Evolutionary conservation across 2,888 invertebrate genomes (phyloP), one percentile per base, ranked within the genome.

Genomic region (Eilema sororculum): DNA sequence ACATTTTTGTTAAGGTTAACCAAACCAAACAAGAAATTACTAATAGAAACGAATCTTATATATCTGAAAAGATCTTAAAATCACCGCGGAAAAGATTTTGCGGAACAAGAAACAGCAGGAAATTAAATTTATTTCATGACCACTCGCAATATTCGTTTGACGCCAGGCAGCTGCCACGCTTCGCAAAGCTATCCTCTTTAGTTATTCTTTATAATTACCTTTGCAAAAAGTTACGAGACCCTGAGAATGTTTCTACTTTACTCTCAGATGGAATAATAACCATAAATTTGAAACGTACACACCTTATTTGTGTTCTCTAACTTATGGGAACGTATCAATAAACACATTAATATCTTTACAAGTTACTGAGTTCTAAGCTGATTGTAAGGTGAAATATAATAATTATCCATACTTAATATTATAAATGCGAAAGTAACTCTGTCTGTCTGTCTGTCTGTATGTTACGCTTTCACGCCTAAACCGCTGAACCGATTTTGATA

Each of bases 91-190:
- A 76, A 82, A 83, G 81, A 84, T 84, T 85, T 85, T 78, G 77
- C 78, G 78, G 82, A 83, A 84, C 77, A 77, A 78, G 83, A 81
- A 82, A 81, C 72, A 81, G 76, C 78, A 86, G 86, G 86, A 88
- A 87, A 89, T 88, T 79, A 86, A 88, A 87, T 86, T 86, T 85
- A 81, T 87, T 87, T 84, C 79, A 79, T 75, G 81, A 73, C 82
- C 81, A 84, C 80, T 86, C 75, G 78, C 83, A 84, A 82, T 81
- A 79, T 84, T 82, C 82, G 83, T 83, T 84, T 82, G 81, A 80
- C 77, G 80, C 67, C 75, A 72, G 80, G 73, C 85, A 78, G 82
- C 77, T 80, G 77, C 71, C 77, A 62, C 73, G 70, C 57, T 72
- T 64, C 60, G 28, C 59, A 67, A 61, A 75, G 76, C 79, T 79